phyloP scores from a whole-genome alignment of 1,140 invertebrate genomes.

The Reticulitermes speratus region DNA sequence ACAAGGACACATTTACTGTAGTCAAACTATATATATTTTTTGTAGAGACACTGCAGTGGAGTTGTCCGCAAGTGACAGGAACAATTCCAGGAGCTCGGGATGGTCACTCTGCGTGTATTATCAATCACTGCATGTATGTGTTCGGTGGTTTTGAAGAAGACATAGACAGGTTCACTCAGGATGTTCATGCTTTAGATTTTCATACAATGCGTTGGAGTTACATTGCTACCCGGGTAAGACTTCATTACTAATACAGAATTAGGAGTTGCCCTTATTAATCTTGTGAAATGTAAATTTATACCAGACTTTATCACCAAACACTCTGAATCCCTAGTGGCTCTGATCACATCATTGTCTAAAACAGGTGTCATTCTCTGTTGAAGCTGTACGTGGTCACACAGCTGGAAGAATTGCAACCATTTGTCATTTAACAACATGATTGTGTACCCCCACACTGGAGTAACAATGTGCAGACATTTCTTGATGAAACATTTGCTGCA shows the following conservation, averaged over 20 bases:
- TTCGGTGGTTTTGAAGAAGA: constrained; percentile 87
- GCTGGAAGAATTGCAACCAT: too few relatives aligned
- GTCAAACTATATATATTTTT: neutral
- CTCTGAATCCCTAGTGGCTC: neutral
- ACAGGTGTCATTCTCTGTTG: too few relatives aligned
- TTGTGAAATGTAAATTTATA: neutral
- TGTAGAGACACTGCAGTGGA: constrained; percentile 66
- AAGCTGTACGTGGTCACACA: too few relatives aligned
- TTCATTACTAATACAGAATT: neutral
- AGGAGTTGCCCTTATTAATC: neutral
- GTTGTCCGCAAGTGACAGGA: constrained; percentile 61
- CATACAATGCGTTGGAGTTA: constrained; percentile 69
- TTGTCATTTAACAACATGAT: neutral
- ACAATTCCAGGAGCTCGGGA: constrained; percentile 75
- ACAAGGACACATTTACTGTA: neutral
- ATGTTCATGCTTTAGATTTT: constrained; percentile 74
- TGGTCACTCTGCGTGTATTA: constrained; percentile 85
- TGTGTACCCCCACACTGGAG: neutral
- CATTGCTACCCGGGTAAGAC: constrained; percentile 57
- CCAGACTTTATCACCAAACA: neutral
- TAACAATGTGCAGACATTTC: neutral
- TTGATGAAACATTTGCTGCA: neutral
- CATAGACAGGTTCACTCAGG: constrained; percentile 75
- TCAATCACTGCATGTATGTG: constrained; percentile 81
- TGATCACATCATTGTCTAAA: too few relatives aligned